Evolutionary conservation across 2,888 invertebrate species (phyloP).

Genomic region (Melipona beecheii): DNA sequence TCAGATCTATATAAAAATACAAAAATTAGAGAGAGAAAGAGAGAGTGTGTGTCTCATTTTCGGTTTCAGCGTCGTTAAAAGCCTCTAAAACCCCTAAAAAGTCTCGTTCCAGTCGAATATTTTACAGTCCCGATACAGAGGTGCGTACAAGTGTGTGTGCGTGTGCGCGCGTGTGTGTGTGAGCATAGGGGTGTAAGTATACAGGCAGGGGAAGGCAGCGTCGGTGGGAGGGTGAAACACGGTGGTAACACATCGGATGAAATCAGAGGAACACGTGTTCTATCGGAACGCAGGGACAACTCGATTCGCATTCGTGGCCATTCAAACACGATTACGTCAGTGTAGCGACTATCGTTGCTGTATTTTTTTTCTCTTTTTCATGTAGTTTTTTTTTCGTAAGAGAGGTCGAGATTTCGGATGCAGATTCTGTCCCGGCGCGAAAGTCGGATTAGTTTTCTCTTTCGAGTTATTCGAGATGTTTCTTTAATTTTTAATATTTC

Average conservation of each 20-base stretch:
- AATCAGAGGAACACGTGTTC: slow-evolving; percentile 78
- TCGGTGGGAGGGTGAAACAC: slow-evolving; percentile 24
- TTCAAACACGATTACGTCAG: slow-evolving; percentile 78
- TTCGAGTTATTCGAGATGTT: too few species aligned
- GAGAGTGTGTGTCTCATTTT: too few species aligned
- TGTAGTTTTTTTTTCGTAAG: background rate
- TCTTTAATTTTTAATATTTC: too few species aligned
- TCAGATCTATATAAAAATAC: too few species aligned
- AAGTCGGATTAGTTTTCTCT: too few species aligned
- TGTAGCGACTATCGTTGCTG: slow-evolving; percentile 52
- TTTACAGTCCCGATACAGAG: too few species aligned
- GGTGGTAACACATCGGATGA: slow-evolving; percentile 60
- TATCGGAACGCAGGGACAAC: slow-evolving; percentile 45
- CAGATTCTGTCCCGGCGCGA: too few species aligned
- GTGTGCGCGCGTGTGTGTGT: background rate
- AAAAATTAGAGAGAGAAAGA: too few species aligned
- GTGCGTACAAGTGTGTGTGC: background rate
- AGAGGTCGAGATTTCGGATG: background rate
- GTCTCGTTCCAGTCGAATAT: too few species aligned
- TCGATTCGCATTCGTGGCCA: slow-evolving; percentile 65
- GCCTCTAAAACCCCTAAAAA: too few species aligned
- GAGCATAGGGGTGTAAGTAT: background rate
- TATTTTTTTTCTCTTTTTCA: background rate
- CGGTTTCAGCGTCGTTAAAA: too few species aligned
- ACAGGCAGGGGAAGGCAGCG: background rate